Percentiles rank a stretch among this genome's conserved stretches.
These are phyloP conservation scores for Sinocyclocheilus anophthalmus DNA, from an alignment of 2,113 vertebrate genomes.

Conservation along the genomic window DNA sequence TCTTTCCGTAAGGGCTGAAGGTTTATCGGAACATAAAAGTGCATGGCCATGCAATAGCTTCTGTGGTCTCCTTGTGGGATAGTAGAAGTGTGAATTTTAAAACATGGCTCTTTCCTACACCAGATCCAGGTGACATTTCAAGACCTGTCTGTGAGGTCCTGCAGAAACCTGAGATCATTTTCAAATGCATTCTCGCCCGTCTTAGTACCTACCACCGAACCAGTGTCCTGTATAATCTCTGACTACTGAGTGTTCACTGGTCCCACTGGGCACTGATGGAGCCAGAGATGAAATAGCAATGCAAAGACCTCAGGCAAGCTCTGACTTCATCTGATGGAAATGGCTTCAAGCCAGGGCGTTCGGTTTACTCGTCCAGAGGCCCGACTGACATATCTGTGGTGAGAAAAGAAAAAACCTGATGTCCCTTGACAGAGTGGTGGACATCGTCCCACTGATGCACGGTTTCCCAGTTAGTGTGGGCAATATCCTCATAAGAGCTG, in stretches of 20 bases:
- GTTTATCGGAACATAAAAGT: neutral
- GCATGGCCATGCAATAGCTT: neutral
- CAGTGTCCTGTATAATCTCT: neutral
- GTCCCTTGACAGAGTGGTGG: constrained; percentile 34
- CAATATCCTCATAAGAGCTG: no score
- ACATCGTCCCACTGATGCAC: neutral
- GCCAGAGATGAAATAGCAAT: neutral
- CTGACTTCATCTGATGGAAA: constrained; percentile 26
- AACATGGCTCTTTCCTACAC: neutral
- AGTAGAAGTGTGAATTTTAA: neutral
- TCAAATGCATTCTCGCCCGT: neutral
- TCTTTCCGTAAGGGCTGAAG: constrained; percentile 7
- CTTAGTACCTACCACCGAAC: neutral
- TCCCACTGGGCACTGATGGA: constrained; percentile 13
- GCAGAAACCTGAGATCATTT: neutral
- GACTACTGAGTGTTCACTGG: neutral
- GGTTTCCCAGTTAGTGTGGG: neutral
- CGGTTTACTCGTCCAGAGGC: no score
- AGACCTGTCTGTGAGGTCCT: neutral
- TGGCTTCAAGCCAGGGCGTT: no score
- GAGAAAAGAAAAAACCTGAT: no score
- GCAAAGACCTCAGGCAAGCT: constrained; percentile 5
- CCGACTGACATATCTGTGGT: constrained; percentile 46
- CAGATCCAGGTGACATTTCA: constrained; percentile 9
- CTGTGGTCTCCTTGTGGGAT: neutral